A percentile compares a stretch with the other conserved stretches of the same genome.
Conservation (phyloP, 2,113 vertebrate genomes). For the Tursiops truncatus region DNA sequence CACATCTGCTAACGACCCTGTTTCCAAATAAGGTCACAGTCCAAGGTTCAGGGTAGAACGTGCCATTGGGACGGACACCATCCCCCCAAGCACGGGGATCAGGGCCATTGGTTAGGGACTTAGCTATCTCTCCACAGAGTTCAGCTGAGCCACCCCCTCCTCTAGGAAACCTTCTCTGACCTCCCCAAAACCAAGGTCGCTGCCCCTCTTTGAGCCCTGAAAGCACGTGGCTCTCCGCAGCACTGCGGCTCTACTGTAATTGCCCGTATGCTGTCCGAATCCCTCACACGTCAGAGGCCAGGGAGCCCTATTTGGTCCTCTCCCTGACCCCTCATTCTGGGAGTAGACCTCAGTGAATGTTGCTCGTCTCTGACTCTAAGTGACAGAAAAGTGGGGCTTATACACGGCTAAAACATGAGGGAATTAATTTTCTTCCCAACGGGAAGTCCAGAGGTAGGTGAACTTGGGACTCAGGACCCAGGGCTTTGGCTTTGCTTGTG, state of each 20-base stretch:
- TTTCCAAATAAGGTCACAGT: neutral
- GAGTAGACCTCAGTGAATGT: neutral
- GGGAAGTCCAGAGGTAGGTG: neutral
- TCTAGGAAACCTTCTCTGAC: neutral
- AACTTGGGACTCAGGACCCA: fast-evolving
- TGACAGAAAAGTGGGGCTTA: neutral
- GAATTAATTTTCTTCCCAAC: neutral
- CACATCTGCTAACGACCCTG: neutral
- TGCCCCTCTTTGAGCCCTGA: neutral
- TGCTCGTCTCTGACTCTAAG: neutral
- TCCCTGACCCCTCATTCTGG: neutral
- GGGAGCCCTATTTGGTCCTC: neutral
- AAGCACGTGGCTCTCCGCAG: neutral
- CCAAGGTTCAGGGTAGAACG: neutral
- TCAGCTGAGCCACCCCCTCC: neutral
- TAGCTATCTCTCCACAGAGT: neutral
- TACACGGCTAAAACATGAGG: neutral
- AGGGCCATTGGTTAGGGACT: neutral
- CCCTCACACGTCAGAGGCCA: neutral
- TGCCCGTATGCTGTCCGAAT: neutral
- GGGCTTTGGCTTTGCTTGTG: too few relatives aligned
- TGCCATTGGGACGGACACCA: neutral
- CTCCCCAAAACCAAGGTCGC: neutral
- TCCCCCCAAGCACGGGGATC: neutral
- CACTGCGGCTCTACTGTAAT: fast-evolving